A percentile compares a stretch with the other conserved stretches of the same genome.
Evolutionary conservation across 2,113 vertebrate species (phyloP).

Genomic region (Dromas ardeola): DNA sequence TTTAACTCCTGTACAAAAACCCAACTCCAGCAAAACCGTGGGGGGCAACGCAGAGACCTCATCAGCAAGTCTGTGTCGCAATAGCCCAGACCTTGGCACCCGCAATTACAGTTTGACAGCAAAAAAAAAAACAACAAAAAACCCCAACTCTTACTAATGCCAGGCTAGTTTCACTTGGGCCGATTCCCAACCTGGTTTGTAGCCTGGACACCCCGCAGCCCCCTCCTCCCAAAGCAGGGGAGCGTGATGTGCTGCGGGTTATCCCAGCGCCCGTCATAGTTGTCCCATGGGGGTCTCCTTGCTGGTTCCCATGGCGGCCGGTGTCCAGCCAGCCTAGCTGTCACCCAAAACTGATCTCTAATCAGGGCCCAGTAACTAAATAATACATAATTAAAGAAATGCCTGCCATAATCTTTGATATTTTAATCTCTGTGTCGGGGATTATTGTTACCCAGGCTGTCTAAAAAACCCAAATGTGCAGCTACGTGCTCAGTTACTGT

Average conservation of each 20-base stretch:
- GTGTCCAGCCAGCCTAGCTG: not conserved
- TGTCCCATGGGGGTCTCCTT: not conserved
- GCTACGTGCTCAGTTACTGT: not conserved
- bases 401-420: not conserved
- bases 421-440: not conserved
- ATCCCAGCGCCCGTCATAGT: rapidly evolving
- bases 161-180: not conserved
- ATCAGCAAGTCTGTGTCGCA: not conserved
- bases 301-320: rapidly evolving
- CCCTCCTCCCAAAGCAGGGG: not conserved
- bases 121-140: not conserved
- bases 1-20: not conserved
- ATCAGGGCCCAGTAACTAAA: not conserved
- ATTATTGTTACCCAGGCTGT: not conserved
- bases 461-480: rapidly evolving
- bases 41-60: not conserved
- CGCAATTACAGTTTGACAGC: not conserved
- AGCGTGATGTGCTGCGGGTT: rapidly evolving
- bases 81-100: not conserved
- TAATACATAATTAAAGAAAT: not conserved
- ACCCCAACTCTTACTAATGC: not conserved
- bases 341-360: not conserved
- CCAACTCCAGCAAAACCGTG: not conserved
- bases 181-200: not conserved
- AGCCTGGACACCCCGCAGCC: not conserved